phyloP scores from a whole-genome alignment of 2,888 invertebrate species.

The Byasa hedistus region DNA sequence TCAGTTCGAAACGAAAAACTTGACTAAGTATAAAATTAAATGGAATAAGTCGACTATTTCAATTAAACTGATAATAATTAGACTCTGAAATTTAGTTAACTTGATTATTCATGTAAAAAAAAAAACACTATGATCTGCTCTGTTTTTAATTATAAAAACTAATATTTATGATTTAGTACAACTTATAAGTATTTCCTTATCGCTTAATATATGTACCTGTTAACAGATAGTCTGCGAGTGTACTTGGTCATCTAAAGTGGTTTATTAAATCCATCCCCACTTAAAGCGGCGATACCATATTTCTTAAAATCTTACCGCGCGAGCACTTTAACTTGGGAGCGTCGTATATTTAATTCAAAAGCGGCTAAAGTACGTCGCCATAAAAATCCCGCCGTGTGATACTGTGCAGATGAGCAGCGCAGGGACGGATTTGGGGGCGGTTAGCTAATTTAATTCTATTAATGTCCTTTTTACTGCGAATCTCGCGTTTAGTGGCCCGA shows the following conservation, averaged over 20 bases:
- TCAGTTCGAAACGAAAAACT: too few species aligned
- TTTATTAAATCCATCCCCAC: constrained; percentile 18
- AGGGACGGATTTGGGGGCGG: constrained; percentile 61
- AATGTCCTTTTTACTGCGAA: constrained; percentile 76
- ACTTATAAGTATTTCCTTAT: too few species aligned
- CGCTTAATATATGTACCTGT: too few species aligned
- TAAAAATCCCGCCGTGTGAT: constrained; percentile 75
- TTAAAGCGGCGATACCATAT: constrained; percentile 52
- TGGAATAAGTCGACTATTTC: too few species aligned
- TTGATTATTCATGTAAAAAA: too few species aligned
- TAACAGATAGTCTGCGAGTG: too few species aligned
- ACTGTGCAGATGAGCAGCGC: constrained; percentile 76
- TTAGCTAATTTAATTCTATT: constrained; percentile 72
- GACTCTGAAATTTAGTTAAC: too few species aligned
- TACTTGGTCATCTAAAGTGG: background rate
- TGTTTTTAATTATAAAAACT: too few species aligned
- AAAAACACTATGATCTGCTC: too few species aligned
- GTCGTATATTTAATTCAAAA: constrained; percentile 77
- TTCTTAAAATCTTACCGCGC: constrained; percentile 72
- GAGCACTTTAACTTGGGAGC: constrained; percentile 73
- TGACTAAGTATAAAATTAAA: too few species aligned
- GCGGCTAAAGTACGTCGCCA: constrained; percentile 72
- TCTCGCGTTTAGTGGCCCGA: constrained; percentile 67
- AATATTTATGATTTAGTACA: too few species aligned
- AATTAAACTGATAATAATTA: too few species aligned